A percentile compares a stretch with the other conserved stretches of the same genome.
Conservation (phyloP, 1,140 invertebrate genomes). For the Hyles vespertilio region DNA sequence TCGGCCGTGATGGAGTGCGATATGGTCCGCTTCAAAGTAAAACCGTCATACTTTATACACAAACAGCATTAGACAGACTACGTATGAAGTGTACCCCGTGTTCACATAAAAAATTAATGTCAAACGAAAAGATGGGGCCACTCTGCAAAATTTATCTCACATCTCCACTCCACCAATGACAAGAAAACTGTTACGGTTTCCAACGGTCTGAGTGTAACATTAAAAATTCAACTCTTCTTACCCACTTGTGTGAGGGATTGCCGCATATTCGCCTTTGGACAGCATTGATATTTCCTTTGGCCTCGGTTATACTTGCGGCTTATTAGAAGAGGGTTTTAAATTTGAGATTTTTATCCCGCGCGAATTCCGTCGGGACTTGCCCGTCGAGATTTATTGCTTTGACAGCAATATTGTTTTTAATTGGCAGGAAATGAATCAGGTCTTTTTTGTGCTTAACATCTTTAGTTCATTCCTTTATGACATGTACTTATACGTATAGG, state of each 20-base stretch:
- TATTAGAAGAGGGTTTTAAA: constrained; percentile 30
- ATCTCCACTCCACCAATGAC: constrained; percentile 72
- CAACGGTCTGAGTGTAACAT: constrained; percentile 74
- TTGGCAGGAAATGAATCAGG: too few species aligned
- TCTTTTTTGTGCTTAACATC: too few species aligned
- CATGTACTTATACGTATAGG: too few species aligned
- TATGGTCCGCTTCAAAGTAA: constrained; percentile 25
- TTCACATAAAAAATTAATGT: constrained; percentile 71
- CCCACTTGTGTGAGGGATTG: constrained; percentile 75
- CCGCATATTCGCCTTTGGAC: constrained; percentile 70
- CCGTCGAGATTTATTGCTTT: too few species aligned
- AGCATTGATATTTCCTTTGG: constrained; percentile 74
- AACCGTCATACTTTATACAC: constrained; percentile 41
- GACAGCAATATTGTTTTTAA: too few species aligned
- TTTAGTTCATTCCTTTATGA: too few species aligned
- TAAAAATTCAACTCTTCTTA: constrained; percentile 73
- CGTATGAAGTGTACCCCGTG: constrained; percentile 63
- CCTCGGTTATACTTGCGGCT: constrained; percentile 41
- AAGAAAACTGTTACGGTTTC: constrained; percentile 76
- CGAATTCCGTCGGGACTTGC: neutral
- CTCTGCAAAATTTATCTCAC: constrained; percentile 75
- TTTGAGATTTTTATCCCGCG: constrained; percentile 22
- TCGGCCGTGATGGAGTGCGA: neutral
- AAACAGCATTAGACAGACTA: constrained; percentile 62
- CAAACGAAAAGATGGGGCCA: constrained; percentile 74